Base-by-base conservation (phyloP, 2,113 vertebrate genomes). In the Gasterosteus nipponicus region DNA sequence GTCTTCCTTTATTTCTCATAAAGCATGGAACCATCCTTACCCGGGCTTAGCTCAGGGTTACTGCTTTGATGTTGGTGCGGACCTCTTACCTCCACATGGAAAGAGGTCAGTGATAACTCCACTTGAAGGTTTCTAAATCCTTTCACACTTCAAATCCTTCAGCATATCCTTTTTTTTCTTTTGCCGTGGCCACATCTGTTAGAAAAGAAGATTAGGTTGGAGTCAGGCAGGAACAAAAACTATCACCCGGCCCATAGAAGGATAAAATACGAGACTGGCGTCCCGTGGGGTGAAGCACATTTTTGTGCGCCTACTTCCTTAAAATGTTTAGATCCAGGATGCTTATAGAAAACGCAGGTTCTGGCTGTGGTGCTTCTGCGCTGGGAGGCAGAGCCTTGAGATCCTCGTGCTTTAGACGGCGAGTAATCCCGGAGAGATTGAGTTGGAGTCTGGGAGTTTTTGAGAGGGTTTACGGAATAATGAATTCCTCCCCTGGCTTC, bases 401-500 rank as follows among this genome's bases (percentile, higher is more conserved):
- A 59, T 69, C 65, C 33, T 58, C 33, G 29, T 69, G 69, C 83
- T 68, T 70, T 44, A 12, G 2, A 54, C 31, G 19, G 69, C 5
- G 51, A 29, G 15, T 73, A 72, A 84, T n/a, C 64, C 77, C 44
- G 6, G 10, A 61, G 38, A 59, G 73, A 76, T 68, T 69, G 46
- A 39, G 35, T 12, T 63, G 69, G 65, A 85, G 66, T 71, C 49
- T 3, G 56, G n/a, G 64, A 54, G 49, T 78, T 77, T 26, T 81
- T 31, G 42, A 71, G 66, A 68, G 41, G 54, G 47, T 22, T 86
- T 60, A 60, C 57, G 51, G 57, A 67, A 70, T 76, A 81, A 74
- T 44, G 64, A 83, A 83, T 81, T 79, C 58, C 67, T 84, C 29
- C 68, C 44, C 29, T 76, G 67, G 70, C 11, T 69, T 49, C 18